Conservation (phyloP, 1,140 invertebrate genomes). For the Episyrphus balteatus region DNA sequence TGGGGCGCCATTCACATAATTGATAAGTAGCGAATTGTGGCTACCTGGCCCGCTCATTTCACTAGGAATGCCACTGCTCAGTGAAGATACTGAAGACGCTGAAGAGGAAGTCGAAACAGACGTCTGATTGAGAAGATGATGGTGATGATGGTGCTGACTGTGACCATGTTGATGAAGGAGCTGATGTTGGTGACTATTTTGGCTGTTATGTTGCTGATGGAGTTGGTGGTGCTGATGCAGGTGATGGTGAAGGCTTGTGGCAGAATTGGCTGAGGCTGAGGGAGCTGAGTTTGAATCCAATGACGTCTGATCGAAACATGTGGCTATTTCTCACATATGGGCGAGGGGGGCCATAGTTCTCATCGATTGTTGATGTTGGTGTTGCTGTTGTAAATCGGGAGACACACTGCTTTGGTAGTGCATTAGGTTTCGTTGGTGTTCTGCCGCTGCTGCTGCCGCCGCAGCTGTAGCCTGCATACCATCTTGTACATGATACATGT, state of each 20-base stretch:
- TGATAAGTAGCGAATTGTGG: too few species aligned
- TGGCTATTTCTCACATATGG: slow-evolving; percentile 61
- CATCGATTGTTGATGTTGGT: slow-evolving; percentile 46
- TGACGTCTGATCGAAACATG: slow-evolving; percentile 15
- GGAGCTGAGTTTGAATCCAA: slow-evolving; percentile 9
- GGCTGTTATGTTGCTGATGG: slow-evolving; percentile 12
- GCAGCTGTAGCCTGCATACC: slow-evolving; percentile 35
- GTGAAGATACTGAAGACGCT: not conserved
- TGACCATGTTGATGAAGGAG: slow-evolving; percentile 21
- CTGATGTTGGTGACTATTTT: slow-evolving; percentile 10
- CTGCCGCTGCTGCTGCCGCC: slow-evolving; percentile 36
- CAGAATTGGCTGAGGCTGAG: slow-evolving; percentile 11
- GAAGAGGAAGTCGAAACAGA: not conserved
- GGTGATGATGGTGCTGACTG: slow-evolving; percentile 17
- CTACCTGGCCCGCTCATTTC: not conserved
- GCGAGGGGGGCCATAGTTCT: slow-evolving; percentile 53
- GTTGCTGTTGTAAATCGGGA: slow-evolving; percentile 36
- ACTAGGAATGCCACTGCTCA: not conserved
- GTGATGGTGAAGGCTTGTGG: slow-evolving; percentile 12
- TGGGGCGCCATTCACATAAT: not conserved
- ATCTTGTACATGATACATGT: slow-evolving; percentile 50
- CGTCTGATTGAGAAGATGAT: slow-evolving; percentile 9
- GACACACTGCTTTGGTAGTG: slow-evolving; percentile 31
- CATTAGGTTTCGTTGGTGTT: slow-evolving; percentile 38
- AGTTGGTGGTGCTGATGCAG: slow-evolving; percentile 14